A percentile compares a stretch with the other conserved stretches of the same genome.
These are phyloP conservation scores for Tetragonula clypearis DNA, from an alignment of 1,140 invertebrate genomes.

Conservation along the genomic window DNA sequence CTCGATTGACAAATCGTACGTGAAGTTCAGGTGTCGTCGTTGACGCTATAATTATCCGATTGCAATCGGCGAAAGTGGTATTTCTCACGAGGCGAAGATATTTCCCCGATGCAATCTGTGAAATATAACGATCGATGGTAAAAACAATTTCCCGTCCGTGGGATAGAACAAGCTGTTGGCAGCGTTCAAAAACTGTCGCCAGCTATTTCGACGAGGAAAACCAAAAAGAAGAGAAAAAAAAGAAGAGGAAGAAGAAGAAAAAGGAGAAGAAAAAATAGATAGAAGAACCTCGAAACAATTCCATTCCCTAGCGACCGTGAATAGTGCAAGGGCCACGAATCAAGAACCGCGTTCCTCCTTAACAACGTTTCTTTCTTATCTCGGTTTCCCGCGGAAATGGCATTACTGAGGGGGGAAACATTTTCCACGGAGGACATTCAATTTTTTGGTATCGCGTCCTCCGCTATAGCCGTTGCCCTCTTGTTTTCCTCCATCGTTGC, in stretches of 20 bases:
- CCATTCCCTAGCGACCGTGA: slow-evolving; percentile 37
- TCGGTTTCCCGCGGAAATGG: slow-evolving; percentile 51
- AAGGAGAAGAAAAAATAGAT: not conserved
- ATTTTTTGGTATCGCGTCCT: slow-evolving; percentile 28
- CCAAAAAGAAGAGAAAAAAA: not conserved
- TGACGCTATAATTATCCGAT: not conserved
- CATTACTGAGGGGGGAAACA: slow-evolving; percentile 50
- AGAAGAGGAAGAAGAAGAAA: not conserved
- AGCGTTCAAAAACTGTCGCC: not conserved
- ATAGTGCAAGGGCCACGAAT: slow-evolving; percentile 45
- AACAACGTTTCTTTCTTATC: slow-evolving; percentile 64
- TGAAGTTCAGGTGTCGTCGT: not conserved
- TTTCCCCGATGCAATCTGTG: not conserved
- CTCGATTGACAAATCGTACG: not conserved
- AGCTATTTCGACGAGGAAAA: slow-evolving; percentile 15
- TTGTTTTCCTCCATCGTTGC: not conserved
- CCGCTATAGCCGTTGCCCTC: not conserved
- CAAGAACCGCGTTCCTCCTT: slow-evolving; percentile 56
- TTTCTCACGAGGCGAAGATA: not conserved
- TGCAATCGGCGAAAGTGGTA: not conserved
- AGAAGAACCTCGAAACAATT: slow-evolving; percentile 54
- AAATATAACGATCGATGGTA: slow-evolving; percentile 39
- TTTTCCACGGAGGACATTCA: slow-evolving; percentile 41
- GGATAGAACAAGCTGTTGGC: not conserved
- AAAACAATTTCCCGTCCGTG: slow-evolving; percentile 48